Conservation (phyloP, 2,888 invertebrate species). For the Xanthia togata region DNA sequence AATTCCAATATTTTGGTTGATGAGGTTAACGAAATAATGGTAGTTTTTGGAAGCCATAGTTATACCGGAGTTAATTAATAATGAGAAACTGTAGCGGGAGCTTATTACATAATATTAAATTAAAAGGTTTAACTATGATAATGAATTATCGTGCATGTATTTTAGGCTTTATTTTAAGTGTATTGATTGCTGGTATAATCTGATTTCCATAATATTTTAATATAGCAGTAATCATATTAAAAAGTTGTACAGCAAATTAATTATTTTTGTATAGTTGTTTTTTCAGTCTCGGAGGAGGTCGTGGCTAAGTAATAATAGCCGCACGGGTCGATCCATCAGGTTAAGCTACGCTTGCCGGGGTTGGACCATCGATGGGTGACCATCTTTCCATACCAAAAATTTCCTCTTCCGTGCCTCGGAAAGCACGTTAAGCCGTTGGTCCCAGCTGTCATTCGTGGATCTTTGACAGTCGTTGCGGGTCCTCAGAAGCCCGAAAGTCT, state of each 20-base stretch:
- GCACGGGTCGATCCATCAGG: too few relatives aligned
- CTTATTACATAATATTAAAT: slow-evolving; percentile 59
- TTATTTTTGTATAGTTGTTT: not conserved
- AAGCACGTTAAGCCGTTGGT: too few relatives aligned
- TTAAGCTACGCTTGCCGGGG: too few relatives aligned
- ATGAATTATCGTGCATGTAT: slow-evolving; percentile 51
- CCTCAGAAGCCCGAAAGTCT: too few relatives aligned
- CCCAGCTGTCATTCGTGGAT: too few relatives aligned
- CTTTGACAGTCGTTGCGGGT: too few relatives aligned
- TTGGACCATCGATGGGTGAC: too few relatives aligned
- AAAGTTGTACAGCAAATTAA: not conserved
- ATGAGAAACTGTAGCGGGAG: slow-evolving; percentile 62
- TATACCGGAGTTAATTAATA: slow-evolving; percentile 68
- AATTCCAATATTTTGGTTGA: slow-evolving; percentile 75
- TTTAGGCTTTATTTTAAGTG: slow-evolving; percentile 43
- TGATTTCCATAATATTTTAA: slow-evolving; percentile 11
- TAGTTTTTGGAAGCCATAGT: slow-evolving; percentile 70
- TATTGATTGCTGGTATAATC: slow-evolving; percentile 38
- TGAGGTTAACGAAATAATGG: slow-evolving; percentile 71
- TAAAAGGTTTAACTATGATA: slow-evolving; percentile 54
- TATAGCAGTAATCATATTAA: not conserved
- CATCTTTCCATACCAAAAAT: too few relatives aligned
- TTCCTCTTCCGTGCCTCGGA: too few relatives aligned
- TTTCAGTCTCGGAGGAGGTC: too few relatives aligned
- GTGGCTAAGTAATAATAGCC: too few relatives aligned